Percentiles rank a stretch among this genome's conserved stretches.
These are phyloP conservation scores for Diglossa cyanea DNA, from an alignment of 2,797 vertebrate species.

Conservation along the genomic window DNA sequence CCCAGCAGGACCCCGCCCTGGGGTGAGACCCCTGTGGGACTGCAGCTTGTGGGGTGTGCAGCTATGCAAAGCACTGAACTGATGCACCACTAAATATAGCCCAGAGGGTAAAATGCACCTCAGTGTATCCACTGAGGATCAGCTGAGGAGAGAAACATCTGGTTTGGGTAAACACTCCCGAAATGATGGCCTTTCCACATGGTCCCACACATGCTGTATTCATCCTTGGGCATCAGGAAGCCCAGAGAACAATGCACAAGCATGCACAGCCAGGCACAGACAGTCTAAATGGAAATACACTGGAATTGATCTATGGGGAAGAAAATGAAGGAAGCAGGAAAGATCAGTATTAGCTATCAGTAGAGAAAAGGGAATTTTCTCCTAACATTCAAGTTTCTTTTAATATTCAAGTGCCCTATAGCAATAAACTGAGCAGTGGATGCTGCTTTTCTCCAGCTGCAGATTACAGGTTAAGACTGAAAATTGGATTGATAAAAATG, in stretches of 20 bases:
- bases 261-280: background rate
- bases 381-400: background rate
- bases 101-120: background rate
- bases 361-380: background rate
- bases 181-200: background rate
- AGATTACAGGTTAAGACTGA: background rate
- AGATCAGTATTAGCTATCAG: background rate
- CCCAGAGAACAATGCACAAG: background rate
- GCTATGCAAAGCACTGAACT: background rate
- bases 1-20: background rate
- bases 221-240: background rate
- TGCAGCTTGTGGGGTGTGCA: fast-evolving
- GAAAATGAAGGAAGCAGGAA: background rate
- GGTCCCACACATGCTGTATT: fast-evolving
- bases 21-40: background rate
- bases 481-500: background rate
- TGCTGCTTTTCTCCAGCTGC: background rate
- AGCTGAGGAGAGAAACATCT: background rate
- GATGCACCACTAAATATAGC: background rate
- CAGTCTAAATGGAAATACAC: background rate
- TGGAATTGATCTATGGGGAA: background rate
- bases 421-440: background rate
- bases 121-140: background rate
- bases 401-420: background rate
- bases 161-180: background rate